Conservation (phyloP, 2,797 vertebrate genomes). For the Sylvilagus floridanus region DNA sequence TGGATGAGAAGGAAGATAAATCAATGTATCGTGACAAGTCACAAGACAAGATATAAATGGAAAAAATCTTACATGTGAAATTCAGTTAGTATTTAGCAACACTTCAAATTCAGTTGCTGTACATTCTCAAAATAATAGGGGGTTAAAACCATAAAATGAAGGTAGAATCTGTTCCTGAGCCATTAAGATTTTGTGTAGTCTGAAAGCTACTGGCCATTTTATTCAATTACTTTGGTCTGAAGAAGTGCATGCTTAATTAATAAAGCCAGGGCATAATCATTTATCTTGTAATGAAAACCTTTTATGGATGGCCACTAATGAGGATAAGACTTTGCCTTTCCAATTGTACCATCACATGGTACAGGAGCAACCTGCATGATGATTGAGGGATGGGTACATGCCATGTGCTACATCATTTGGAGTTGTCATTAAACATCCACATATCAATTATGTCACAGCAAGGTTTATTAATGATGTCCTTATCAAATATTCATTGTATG, state of each 20-base stretch:
- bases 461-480: constrained; percentile 82
- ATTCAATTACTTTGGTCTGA: constrained; percentile 79
- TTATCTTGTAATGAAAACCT: constrained; percentile 73
- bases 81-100: constrained; percentile 57
- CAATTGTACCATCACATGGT: background rate
- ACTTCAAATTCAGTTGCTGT: constrained; percentile 57
- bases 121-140: constrained; percentile 35
- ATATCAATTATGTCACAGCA: constrained; percentile 74
- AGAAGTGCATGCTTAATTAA: constrained; percentile 83
- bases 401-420: constrained; percentile 54
- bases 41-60: background rate
- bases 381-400: constrained; percentile 22
- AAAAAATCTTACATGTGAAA: constrained; percentile 45
- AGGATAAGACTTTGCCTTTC: constrained; percentile 76
- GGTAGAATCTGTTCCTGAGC: constrained; percentile 54
- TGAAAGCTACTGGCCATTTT: constrained; percentile 76
- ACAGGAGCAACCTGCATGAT: background rate
- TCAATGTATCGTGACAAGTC: background rate
- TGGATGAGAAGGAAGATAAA: background rate
- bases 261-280: constrained; percentile 78
- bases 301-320: constrained; percentile 70
- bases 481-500: constrained; percentile 81
- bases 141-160: constrained; percentile 28
- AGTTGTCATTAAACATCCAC: constrained; percentile 72
- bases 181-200: constrained; percentile 67